Conservation (phyloP, 2,888 invertebrate genomes). For the Caenorhabditis macrosperma region DNA sequence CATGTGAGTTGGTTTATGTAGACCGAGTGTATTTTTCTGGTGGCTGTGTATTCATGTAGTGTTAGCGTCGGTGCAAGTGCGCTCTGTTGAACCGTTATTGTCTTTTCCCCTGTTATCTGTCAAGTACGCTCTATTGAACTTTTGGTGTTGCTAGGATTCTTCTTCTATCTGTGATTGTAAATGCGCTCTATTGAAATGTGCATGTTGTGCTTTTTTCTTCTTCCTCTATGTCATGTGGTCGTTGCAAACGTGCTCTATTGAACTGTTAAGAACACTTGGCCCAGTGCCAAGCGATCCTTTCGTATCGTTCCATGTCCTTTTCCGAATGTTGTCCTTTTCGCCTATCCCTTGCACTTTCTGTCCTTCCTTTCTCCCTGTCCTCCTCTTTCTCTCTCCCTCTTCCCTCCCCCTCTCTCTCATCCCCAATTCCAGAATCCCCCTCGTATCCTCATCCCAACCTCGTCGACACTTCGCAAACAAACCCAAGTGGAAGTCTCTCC, state of each 20-base stretch:
- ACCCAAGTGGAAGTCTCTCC: conserved; percentile 50
- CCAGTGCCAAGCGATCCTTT: too few relatives aligned
- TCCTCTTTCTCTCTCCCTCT: not conserved
- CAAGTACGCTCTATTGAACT: too few relatives aligned
- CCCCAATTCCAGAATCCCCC: conserved; percentile 33
- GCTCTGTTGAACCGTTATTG: not conserved
- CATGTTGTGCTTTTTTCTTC: too few relatives aligned
- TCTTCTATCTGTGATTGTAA: too few relatives aligned
- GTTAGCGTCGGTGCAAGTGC: not conserved
- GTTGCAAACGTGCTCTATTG: not conserved
- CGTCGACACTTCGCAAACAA: conserved; percentile 19
- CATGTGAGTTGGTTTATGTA: not conserved
- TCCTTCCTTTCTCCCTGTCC: not conserved
- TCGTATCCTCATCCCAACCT: conserved; percentile 41
- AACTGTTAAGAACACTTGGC: too few relatives aligned
- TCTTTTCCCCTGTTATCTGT: too few relatives aligned
- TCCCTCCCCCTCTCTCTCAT: not conserved
- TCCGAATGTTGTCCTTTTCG: not conserved
- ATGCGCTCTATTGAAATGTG: too few relatives aligned
- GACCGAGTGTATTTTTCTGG: too few relatives aligned
- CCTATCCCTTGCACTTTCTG: not conserved
- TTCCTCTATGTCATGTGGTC: too few relatives aligned
- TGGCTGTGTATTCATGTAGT: not conserved
- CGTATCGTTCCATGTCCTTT: not conserved
- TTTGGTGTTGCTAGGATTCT: too few relatives aligned